Evolutionary conservation across 1,140 invertebrate genomes (phyloP).

Genomic region (Calephelis virginiensis): DNA sequence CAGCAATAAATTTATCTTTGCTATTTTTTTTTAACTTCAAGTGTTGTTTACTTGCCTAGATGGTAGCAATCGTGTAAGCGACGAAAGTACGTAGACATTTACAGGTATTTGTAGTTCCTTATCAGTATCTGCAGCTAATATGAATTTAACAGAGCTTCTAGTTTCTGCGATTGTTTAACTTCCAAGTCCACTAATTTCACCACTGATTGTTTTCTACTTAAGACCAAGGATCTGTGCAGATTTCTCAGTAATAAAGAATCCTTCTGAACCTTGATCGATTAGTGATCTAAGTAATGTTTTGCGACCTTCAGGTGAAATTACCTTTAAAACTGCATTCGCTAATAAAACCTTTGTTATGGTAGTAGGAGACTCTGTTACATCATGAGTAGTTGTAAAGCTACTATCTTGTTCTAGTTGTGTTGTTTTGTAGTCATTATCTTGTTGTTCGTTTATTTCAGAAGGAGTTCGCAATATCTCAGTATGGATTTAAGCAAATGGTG

Average conservation of each 20-base stretch:
- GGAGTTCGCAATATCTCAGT: too few species aligned
- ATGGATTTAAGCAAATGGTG: too few species aligned
- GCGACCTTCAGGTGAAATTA: slow-evolving; percentile 6
- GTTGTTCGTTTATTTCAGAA: too few species aligned
- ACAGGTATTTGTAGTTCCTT: slow-evolving; percentile 12
- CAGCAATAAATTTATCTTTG: slow-evolving; percentile 29
- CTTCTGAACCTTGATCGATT: slow-evolving; percentile 23
- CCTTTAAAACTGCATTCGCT: slow-evolving; percentile 20
- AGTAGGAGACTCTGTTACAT: slow-evolving; percentile 1
- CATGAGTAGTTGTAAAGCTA: slow-evolving; percentile 6
- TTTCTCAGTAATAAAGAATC: slow-evolving; percentile 13
- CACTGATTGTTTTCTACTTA: slow-evolving; percentile 12
- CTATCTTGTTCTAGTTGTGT: slow-evolving; percentile 20
- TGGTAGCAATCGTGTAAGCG: slow-evolving; percentile 15
- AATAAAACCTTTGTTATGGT: slow-evolving; percentile 9
- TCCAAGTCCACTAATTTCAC: slow-evolving; percentile 23
- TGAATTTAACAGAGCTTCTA: slow-evolving; percentile 17
- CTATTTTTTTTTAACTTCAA: neutral
- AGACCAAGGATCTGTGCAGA: slow-evolving; percentile 18
- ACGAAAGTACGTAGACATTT: slow-evolving; percentile 18
- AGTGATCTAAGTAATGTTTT: slow-evolving; percentile 21
- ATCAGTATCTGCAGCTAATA: slow-evolving; percentile 16
- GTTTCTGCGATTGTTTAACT: slow-evolving; percentile 12
- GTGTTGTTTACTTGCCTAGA: slow-evolving; percentile 13
- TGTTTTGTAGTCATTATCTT: too few species aligned